These are phyloP conservation scores for Subacronicta megacephala DNA, from an alignment of 2,888 invertebrate genomes.

Conservation along the genomic window DNA sequence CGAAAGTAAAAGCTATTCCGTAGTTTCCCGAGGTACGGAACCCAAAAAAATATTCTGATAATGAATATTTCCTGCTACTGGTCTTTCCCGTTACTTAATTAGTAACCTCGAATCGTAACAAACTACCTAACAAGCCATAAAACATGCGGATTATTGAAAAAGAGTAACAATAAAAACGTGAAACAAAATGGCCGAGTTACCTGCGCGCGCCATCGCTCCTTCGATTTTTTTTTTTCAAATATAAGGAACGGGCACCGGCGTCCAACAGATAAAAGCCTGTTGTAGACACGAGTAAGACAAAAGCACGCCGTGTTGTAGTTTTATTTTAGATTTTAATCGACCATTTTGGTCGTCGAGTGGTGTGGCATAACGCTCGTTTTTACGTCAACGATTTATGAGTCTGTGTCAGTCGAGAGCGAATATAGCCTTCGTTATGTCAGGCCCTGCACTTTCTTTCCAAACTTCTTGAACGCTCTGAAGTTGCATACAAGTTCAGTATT, in stretches of 20 bases:
- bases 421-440: conserved; percentile 59
- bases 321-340: conserved; percentile 83
- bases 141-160: conserved; percentile 87
- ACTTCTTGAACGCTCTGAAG: too few species aligned
- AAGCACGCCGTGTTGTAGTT: conserved; percentile 80
- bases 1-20: conserved; percentile 28
- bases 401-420: conserved; percentile 57
- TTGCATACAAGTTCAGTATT: too few species aligned
- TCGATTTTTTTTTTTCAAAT: conserved; percentile 66
- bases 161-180: conserved; percentile 77
- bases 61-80: conserved; percentile 76
- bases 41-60: conserved; percentile 50
- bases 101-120: conserved; percentile 77
- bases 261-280: conserved; percentile 80
- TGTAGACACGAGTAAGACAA: conserved; percentile 88
- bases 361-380: conserved; percentile 71
- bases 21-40: conserved; percentile 27
- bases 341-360: conserved; percentile 73
- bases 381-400: conserved; percentile 71
- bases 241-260: conserved; percentile 68
- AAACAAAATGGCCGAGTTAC: conserved; percentile 83
- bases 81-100: conserved; percentile 78
- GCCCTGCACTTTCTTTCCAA: conserved; percentile 62
- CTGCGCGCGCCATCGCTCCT: conserved; percentile 79
- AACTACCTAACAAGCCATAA: conserved; percentile 84